A percentile compares a stretch with the other conserved stretches of the same genome.
Conservation (phyloP, 1,140 invertebrate species). For the Arctopsyche grandis region DNA sequence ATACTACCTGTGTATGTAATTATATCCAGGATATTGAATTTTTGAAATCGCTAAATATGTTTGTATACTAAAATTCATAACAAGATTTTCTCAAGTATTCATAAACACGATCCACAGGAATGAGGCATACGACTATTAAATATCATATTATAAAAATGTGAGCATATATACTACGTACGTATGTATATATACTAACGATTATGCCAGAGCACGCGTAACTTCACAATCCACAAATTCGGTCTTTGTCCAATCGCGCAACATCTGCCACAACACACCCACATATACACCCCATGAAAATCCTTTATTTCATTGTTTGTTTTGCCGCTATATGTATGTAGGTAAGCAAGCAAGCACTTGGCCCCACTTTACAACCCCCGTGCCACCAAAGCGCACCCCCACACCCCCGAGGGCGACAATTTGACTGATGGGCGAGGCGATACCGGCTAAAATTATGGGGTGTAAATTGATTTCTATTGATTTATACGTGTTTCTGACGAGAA, state of each 20-base stretch:
- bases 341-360: not conserved
- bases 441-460: conserved; percentile 49
- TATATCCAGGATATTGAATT: too few species aligned
- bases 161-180: too few species aligned
- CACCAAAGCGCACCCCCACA: not conserved
- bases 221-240: not conserved
- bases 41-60: too few species aligned
- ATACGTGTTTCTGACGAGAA: conserved; percentile 36
- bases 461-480: conserved; percentile 54
- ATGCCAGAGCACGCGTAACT: conserved; percentile 11
- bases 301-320: not conserved
- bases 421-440: conserved; percentile 45
- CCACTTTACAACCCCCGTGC: not conserved
- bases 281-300: not conserved
- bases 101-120: too few species aligned
- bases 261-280: not conserved
- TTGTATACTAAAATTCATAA: too few species aligned
- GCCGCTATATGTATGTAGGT: not conserved
- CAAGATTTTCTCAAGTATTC: too few species aligned
- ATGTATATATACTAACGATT: too few species aligned
- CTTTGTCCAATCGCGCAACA: not conserved
- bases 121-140: too few species aligned
- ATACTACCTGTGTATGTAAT: too few species aligned
- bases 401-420: conserved; percentile 36
- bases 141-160: too few species aligned